These are phyloP conservation scores for Coreius guichenoti DNA, from an alignment of 2,797 vertebrate genomes.

Conservation along the genomic window DNA sequence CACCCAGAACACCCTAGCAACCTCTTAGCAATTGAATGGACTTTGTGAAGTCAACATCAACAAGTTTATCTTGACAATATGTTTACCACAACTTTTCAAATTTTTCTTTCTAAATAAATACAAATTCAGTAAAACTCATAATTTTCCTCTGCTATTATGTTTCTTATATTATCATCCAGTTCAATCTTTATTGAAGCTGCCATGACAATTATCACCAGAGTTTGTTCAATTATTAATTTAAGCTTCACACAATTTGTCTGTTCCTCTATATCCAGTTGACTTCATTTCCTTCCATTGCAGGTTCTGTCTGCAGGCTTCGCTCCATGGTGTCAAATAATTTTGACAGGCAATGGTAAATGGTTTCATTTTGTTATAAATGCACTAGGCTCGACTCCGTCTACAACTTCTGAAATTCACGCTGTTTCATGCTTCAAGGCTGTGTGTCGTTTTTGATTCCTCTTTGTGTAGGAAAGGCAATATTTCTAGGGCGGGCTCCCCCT, in stretches of 20 bases:
- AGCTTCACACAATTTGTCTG: constrained; percentile 18
- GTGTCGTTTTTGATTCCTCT: constrained; percentile 54
- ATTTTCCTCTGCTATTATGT: neutral
- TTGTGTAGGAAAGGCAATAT: constrained; percentile 55
- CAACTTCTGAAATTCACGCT: constrained; percentile 42
- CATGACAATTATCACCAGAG: constrained; percentile 11
- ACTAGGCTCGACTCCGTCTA: constrained; percentile 46
- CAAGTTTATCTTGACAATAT: neutral
- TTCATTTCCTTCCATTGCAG: constrained; percentile 15
- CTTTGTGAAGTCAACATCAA: neutral
- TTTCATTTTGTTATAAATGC: constrained; percentile 55
- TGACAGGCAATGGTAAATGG: constrained; percentile 58
- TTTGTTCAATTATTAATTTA: constrained; percentile 24
- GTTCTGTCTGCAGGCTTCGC: constrained; percentile 37
- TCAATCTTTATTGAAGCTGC: constrained; percentile 15
- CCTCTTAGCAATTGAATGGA: neutral
- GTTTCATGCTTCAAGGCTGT: constrained; percentile 55
- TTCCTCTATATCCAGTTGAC: constrained; percentile 36
- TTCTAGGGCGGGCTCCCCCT: constrained; percentile 56
- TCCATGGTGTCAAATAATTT: constrained; percentile 56
- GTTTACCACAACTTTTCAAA: neutral
- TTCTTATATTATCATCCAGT: neutral
- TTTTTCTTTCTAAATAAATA: neutral
- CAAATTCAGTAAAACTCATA: neutral
- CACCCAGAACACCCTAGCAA: neutral